Conservation (phyloP, 1,140 invertebrate species). For the Cataglyphis hispanica region DNA sequence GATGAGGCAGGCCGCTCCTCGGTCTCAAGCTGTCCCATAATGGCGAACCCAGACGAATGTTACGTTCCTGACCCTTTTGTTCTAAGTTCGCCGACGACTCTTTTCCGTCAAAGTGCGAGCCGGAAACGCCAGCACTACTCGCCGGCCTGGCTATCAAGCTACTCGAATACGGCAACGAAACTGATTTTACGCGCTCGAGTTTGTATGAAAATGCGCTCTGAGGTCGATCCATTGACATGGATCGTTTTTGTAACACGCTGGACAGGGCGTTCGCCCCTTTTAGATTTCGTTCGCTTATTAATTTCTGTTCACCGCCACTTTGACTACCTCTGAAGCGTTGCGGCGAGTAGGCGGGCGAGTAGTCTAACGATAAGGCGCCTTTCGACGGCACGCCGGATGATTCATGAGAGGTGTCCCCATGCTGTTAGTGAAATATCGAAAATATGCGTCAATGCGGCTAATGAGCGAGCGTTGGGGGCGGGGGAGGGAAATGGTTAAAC, state of each 20-base stretch:
- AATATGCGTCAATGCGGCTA: conserved; percentile 75
- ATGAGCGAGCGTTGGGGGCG: neutral
- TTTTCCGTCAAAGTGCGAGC: conserved; percentile 73
- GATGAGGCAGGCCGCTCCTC: conserved; percentile 82
- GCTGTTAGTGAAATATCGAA: conserved; percentile 84
- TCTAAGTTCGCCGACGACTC: conserved; percentile 68
- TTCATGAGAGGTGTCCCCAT: conserved; percentile 79
- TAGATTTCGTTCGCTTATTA: conserved; percentile 64
- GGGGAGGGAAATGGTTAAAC: conserved; percentile 21
- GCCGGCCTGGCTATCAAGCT: conserved; percentile 73
- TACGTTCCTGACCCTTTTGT: conserved; percentile 77
- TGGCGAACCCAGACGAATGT: conserved; percentile 71
- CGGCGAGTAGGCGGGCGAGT: conserved; percentile 75
- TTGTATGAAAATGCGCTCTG: conserved; percentile 76
- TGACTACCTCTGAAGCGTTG: conserved; percentile 73
- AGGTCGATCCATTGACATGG: conserved; percentile 72
- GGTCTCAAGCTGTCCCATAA: conserved; percentile 83
- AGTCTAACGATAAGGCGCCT: conserved; percentile 74
- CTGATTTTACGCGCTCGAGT: conserved; percentile 79
- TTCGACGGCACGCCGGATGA: conserved; percentile 76
- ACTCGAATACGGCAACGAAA: conserved; percentile 81
- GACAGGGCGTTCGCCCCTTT: conserved; percentile 62
- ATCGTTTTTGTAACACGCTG: conserved; percentile 73
- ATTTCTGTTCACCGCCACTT: conserved; percentile 76
- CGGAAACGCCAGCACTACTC: conserved; percentile 66